These are phyloP conservation scores for Microtus montanus DNA, from an alignment of 2,113 vertebrate species.

Conservation along the genomic window DNA sequence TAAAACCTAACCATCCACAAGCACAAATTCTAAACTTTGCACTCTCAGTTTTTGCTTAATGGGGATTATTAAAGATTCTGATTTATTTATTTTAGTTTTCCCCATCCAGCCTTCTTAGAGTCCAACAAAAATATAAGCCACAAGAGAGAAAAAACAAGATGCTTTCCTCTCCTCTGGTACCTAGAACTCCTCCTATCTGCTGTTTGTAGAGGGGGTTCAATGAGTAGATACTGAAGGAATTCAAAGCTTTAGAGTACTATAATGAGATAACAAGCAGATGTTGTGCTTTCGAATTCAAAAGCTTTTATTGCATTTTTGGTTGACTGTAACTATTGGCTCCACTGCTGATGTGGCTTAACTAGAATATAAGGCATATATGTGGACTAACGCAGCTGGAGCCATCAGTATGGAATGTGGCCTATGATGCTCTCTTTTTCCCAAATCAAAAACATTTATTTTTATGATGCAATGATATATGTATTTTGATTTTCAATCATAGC, in stretches of 20 bases:
- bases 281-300: neutral
- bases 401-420: neutral
- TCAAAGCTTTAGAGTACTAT: neutral
- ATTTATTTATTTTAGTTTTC: neutral
- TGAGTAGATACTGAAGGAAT: neutral
- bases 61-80: neutral
- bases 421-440: neutral
- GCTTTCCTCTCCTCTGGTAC: neutral
- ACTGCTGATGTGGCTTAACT: neutral
- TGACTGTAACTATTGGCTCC: neutral
- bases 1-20: neutral
- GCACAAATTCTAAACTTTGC: neutral
- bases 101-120: neutral
- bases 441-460: neutral
- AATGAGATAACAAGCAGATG: neutral
- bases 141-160: neutral
- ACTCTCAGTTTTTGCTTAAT: neutral
- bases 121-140: neutral
- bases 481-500: neutral
- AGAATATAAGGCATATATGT: neutral
- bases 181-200: neutral
- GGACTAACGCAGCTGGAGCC: neutral
- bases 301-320: neutral
- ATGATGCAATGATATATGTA: neutral
- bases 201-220: neutral